A percentile compares a stretch with the other conserved stretches of the same genome.
Evolutionary conservation across 2,113 vertebrate genomes (phyloP).

Genomic region (Colinus virginianus): DNA sequence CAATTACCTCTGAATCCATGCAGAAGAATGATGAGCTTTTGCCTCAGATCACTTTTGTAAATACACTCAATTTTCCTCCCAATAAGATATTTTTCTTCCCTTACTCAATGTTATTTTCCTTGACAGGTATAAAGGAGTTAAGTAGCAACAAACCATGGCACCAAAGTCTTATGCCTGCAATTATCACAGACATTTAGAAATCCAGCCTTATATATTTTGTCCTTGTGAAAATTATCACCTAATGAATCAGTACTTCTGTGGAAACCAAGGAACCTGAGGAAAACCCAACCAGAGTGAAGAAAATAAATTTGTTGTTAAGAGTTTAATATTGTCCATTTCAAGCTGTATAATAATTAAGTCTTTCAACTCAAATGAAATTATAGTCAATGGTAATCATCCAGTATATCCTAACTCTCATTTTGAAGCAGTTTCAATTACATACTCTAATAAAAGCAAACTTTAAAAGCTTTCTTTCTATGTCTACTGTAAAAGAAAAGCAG

Average conservation of each 20-base stretch:
- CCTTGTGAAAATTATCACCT: background rate
- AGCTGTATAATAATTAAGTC: background rate
- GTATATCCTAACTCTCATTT: conserved; percentile 10
- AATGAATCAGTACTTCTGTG: background rate
- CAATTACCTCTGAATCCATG: background rate
- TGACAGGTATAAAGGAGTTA: background rate
- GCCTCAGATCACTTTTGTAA: background rate
- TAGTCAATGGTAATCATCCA: background rate
- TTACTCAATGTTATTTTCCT: background rate
- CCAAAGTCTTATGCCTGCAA: background rate
- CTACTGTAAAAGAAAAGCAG: conserved; percentile 43
- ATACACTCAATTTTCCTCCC: background rate
- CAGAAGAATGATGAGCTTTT: background rate
- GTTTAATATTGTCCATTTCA: background rate
- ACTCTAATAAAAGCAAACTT: conserved; percentile 1
- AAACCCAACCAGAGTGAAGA: background rate
- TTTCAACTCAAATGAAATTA: conserved; percentile 10
- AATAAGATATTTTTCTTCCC: background rate
- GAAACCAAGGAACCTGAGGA: background rate
- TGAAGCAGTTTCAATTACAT: conserved; percentile 26
- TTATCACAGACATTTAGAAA: background rate
- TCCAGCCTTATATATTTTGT: background rate
- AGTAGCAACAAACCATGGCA: background rate
- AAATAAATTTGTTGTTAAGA: background rate
- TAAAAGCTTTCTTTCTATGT: conserved; percentile 28